Evolutionary conservation across 2,888 invertebrate genomes (phyloP).

Genomic region (Noctua janthe): DNA sequence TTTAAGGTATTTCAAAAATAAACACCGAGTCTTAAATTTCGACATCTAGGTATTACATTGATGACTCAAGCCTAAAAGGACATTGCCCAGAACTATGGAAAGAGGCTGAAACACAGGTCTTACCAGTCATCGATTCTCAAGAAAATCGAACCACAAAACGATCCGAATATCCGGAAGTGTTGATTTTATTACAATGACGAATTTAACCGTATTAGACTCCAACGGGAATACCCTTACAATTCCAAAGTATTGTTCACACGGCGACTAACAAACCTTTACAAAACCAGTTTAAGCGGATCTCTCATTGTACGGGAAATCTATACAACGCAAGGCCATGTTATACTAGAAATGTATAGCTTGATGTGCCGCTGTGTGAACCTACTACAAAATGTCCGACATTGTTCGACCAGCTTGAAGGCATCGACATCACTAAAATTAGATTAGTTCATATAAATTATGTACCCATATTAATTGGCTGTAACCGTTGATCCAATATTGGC

Average conservation of each 20-base stretch:
- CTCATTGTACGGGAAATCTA: too few relatives aligned
- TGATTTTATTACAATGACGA: conserved; percentile 17
- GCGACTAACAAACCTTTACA: too few relatives aligned
- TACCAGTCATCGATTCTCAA: conserved; percentile 18
- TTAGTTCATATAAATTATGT: conserved; percentile 39
- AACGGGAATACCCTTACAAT: not conserved
- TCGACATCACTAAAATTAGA: conserved; percentile 48
- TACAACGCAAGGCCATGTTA: too few relatives aligned
- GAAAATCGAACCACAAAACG: conserved; percentile 26
- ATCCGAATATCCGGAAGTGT: not conserved
- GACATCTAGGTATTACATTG: not conserved
- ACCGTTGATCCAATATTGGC: conserved; percentile 10
- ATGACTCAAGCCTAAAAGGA: not conserved
- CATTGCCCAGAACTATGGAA: not conserved
- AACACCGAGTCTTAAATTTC: not conserved
- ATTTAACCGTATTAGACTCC: not conserved
- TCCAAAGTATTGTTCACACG: not conserved
- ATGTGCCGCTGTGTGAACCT: not conserved
- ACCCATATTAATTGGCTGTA: conserved; percentile 1
- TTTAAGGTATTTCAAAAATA: too few relatives aligned
- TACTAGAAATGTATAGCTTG: too few relatives aligned
- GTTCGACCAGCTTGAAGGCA: conserved; percentile 26
- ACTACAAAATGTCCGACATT: conserved; percentile 17
- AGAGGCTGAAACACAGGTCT: not conserved
- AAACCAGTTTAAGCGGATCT: too few relatives aligned